Evolutionary conservation across 37 sponge, comb jelly and placozoan species (phyloP).

Genomic region (Cliona cf. orientalis): DNA sequence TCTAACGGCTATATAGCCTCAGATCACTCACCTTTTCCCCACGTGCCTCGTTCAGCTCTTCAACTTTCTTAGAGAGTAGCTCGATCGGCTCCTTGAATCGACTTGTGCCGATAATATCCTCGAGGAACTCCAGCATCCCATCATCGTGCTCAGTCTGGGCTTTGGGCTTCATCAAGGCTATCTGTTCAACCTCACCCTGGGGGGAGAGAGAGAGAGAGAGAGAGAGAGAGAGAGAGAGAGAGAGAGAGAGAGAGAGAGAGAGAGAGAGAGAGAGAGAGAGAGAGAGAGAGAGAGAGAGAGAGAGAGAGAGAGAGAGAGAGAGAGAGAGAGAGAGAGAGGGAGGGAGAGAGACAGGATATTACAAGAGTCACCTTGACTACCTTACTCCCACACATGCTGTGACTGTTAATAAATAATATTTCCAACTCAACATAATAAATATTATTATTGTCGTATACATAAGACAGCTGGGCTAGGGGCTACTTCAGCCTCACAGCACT

Average conservation of each 20-base stretch:
- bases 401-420: too few relatives aligned
- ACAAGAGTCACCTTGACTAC: too few relatives aligned
- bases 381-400: too few relatives aligned
- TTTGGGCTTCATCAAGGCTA: conserved; percentile 97
- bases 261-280: conserved; percentile 19
- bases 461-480: too few relatives aligned
- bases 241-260: not conserved
- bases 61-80: conserved; percentile 72
- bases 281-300: conserved; percentile 5
- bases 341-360: too few relatives aligned
- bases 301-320: conserved; percentile 12
- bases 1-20: not conserved
- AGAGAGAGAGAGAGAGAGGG: not conserved
- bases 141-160: conserved; percentile 94
- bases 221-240: not conserved
- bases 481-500: too few relatives aligned
- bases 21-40: conserved; percentile 82
- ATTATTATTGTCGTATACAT: too few relatives aligned
- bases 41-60: conserved; percentile 83
- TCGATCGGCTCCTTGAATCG: conserved; percentile 93
- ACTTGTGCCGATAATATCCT: conserved; percentile 95
- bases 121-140: conserved; percentile 98
- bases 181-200: conserved; percentile 97
- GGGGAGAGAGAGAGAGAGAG: conserved; percentile 3
- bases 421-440: too few relatives aligned